phyloP scores from a whole-genome alignment of 2,888 invertebrate genomes.

The Alentia gelatinosa region DNA sequence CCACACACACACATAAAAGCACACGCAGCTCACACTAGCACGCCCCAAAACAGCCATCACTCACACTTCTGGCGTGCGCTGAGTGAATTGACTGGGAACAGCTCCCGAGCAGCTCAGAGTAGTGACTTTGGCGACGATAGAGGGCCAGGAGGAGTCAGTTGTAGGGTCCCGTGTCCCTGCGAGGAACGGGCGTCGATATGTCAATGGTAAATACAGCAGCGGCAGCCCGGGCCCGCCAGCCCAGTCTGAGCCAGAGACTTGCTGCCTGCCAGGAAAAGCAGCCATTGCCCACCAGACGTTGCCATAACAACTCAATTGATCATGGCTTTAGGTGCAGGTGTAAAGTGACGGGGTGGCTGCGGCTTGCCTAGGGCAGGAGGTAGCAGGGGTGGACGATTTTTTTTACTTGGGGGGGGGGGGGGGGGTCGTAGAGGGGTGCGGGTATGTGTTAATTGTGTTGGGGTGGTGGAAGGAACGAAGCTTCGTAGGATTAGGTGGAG shows the following conservation, averaged over 20 bases:
- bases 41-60: neutral
- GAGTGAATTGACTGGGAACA: neutral
- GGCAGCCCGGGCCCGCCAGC: neutral
- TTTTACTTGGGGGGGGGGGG: neutral
- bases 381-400: no score
- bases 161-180: neutral
- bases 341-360: neutral
- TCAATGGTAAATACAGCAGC: slow-evolving; percentile 21
- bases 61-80: neutral
- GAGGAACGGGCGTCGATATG: slow-evolving; percentile 15
- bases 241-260: neutral
- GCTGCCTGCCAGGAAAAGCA: neutral
- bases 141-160: neutral
- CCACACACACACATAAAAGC: no score
- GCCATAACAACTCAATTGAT: slow-evolving; percentile 47
- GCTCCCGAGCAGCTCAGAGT: neutral
- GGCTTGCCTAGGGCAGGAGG: neutral
- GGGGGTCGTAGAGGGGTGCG: neutral
- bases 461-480: neutral
- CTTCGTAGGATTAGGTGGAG: neutral
- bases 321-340: slow-evolving; percentile 33
- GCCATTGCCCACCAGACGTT: slow-evolving; percentile 17
- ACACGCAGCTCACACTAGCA: neutral
- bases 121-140: neutral
- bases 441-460: neutral